phyloP scores from a whole-genome alignment of 2,113 vertebrate genomes.

The Chiloscyllium plagiosum region DNA sequence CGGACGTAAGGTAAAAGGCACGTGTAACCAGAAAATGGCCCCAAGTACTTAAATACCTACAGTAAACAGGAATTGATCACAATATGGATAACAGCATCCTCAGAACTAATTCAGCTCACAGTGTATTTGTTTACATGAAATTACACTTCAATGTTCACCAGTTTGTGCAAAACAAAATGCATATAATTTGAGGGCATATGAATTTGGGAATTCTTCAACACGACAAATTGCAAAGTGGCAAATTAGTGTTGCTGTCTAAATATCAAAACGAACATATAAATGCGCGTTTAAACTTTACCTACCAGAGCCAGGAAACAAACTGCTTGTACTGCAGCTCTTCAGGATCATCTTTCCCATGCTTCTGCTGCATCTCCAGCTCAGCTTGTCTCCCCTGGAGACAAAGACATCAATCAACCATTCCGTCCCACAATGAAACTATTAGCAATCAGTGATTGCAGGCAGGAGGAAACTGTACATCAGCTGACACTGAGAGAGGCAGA shows the following conservation, averaged over 20 bases:
- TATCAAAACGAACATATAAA: background rate
- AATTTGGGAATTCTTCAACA: background rate
- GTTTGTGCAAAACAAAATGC: background rate
- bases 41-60: background rate
- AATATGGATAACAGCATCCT: background rate
- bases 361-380: conserved; percentile 83
- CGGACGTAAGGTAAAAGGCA: background rate
- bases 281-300: conserved; percentile 44
- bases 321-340: conserved; percentile 79
- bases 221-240: background rate
- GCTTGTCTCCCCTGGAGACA: conserved; percentile 73
- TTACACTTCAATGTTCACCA: background rate
- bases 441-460: conserved; percentile 19
- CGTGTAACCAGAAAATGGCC: background rate
- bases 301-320: conserved; percentile 89
- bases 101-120: background rate
- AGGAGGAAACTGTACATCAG: conserved; percentile 30
- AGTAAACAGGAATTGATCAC: background rate
- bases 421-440: conserved; percentile 32
- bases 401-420: conserved; percentile 34
- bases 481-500: conserved; percentile 20
- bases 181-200: background rate
- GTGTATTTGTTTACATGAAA: background rate
- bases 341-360: conserved; percentile 69
- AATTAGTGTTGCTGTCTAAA: background rate